Evolutionary conservation across 30 jellyfish, hydroid and myxozoan genomes (phyloP).

Genomic region (Hydractinia echinata): DNA sequence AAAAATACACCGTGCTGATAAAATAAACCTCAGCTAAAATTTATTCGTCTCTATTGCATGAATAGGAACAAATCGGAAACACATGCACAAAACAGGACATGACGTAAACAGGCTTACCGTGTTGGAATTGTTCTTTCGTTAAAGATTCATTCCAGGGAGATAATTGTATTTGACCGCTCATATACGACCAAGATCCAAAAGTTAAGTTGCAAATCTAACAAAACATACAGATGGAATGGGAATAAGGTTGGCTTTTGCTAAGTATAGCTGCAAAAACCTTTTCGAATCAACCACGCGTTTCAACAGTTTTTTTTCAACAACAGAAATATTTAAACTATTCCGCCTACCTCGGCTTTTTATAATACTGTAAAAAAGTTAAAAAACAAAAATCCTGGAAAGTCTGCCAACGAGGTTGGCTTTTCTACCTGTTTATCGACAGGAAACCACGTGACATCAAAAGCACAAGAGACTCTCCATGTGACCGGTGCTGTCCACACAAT

Average conservation of each 20-base stretch:
- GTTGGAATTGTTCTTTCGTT: slow-evolving; percentile 1
- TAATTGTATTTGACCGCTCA: slow-evolving; percentile 19
- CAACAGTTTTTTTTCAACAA: too few relatives aligned
- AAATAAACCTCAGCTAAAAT: too few relatives aligned
- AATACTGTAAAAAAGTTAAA: neutral
- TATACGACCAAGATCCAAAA: slow-evolving; percentile 52
- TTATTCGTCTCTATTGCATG: too few relatives aligned
- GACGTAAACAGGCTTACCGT: neutral
- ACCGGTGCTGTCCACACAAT: slow-evolving; percentile 69
- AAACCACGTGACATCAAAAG: slow-evolving; percentile 62
- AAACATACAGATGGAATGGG: neutral
- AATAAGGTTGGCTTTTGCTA: too few relatives aligned
- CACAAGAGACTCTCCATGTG: slow-evolving; percentile 49
- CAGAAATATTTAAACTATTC: neutral
- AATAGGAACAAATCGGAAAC: too few relatives aligned
- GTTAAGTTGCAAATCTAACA: slow-evolving; percentile 33
- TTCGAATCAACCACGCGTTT: too few relatives aligned
- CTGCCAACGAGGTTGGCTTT: neutral
- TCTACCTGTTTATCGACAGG: slow-evolving; percentile 59
- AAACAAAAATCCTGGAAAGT: neutral
- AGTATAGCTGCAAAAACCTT: too few relatives aligned
- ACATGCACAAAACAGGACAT: too few relatives aligned
- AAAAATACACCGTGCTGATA: too few relatives aligned
- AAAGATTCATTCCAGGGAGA: slow-evolving; percentile 37
- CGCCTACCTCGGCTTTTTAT: neutral